Base-by-base conservation (phyloP, 2,797 vertebrate species). In the Cyclura pinguis region DNA sequence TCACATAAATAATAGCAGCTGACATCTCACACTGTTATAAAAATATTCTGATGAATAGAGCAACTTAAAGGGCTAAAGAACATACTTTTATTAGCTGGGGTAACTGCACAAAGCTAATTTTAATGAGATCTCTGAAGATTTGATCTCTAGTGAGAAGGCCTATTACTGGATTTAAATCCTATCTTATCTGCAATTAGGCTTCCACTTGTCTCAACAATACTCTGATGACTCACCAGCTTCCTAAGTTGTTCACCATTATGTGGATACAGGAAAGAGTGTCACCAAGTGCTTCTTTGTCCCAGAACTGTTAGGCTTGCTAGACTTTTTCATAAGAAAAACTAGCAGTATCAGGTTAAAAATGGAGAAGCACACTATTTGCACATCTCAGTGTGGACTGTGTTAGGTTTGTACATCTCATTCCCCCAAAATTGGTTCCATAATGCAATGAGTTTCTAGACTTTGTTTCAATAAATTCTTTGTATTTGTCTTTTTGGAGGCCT, bases 221-320 rank as follows among this genome's bases (percentile, higher is more conserved):
- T 92, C 78, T 94, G 89, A 91, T 95, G 91, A 95, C 81, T 96
- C 91, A 94, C 22, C 86, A 85, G 7, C 76, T 87, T 95, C 94
- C 80, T 32, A 88, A 55, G 67, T 78, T 93, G 80, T 91, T 91
- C 89, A 93, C 1, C 92, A 93, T 92, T 92, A 81, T 94, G 93
- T 91, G 91, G 92, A 78, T 73, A 91, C 22, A 90, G 84, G 32
- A 67, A 92, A 91, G 92, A 93, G 22, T 47, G n/a, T 42, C 90
- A 82, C 80, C 47, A 73, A 92, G 50, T 55, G 85, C 88, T 47
- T 90, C 91, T 57, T 47, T 74, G 78, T 88, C n/a, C 82, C 89
- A 89, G 64, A 18, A 84, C 10, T 73, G n/a, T 84, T 69, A 16
- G 59, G 20, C 50, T 93, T 47, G 42, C 84, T 38, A 67, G 55